A percentile compares a stretch with the other conserved stretches of the same genome.
phyloP scores from a whole-genome alignment of 2,888 invertebrate genomes.

The Leptopilina myrica region DNA sequence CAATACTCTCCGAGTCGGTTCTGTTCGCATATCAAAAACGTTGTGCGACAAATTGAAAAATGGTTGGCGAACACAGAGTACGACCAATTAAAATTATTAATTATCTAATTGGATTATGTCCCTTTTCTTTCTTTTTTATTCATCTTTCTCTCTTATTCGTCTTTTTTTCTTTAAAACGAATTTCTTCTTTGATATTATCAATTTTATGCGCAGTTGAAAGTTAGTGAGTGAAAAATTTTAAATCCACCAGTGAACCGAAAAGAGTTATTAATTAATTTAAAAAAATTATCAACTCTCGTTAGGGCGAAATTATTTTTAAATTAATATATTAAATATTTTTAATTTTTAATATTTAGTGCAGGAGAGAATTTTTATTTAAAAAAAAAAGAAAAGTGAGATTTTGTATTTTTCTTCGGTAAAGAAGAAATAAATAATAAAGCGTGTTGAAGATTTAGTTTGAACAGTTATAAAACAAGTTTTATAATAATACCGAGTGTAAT shows the following conservation, averaged over 20 bases:
- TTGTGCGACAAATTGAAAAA: slow-evolving; percentile 18
- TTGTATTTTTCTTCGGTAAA: too few relatives aligned
- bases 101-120: not conserved
- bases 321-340: too few relatives aligned
- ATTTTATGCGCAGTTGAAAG: slow-evolving; percentile 18
- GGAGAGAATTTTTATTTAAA: too few relatives aligned
- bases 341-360: too few relatives aligned
- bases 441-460: too few relatives aligned
- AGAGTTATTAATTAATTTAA: not conserved
- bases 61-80: slow-evolving; percentile 39
- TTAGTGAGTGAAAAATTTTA: not conserved
- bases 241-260: not conserved
- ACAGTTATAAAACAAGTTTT: not conserved
- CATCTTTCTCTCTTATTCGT: not conserved
- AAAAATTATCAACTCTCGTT: not conserved
- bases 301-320: too few relatives aligned
- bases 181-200: not conserved
- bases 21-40: slow-evolving; percentile 13
- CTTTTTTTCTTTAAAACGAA: not conserved
- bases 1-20: slow-evolving; percentile 15
- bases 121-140: not conserved
- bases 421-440: too few relatives aligned
- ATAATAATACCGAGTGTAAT: too few relatives aligned
- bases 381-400: too few relatives aligned
- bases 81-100: slow-evolving; percentile 6